Percentiles rank a stretch among this genome's conserved stretches.
phyloP scores from a whole-genome alignment of 1,140 invertebrate genomes.

The Sminthurinus signatus region DNA sequence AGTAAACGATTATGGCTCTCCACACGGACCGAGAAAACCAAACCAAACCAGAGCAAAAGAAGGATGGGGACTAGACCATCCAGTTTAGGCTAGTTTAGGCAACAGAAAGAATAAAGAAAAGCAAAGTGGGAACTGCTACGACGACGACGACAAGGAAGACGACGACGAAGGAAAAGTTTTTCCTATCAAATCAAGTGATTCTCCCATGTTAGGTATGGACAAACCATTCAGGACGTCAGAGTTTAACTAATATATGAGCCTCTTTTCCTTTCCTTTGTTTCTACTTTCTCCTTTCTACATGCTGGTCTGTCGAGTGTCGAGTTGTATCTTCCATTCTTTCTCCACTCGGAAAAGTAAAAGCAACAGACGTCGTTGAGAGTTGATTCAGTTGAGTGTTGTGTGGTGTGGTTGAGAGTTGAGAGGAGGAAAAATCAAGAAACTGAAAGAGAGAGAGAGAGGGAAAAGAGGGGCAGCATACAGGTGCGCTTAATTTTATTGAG shows the following conservation, averaged over 20 bases:
- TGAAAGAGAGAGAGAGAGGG: background rate
- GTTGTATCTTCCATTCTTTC: too few relatives aligned
- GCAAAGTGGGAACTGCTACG: background rate
- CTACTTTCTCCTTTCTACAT: background rate
- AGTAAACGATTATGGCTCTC: slow-evolving; percentile 31
- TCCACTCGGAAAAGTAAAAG: too few relatives aligned
- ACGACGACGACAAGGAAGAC: slow-evolving; percentile 9
- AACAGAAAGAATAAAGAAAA: too few relatives aligned
- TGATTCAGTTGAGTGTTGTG: too few relatives aligned
- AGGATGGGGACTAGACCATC: background rate
- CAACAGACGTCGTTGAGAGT: too few relatives aligned
- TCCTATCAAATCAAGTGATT: slow-evolving; percentile 25
- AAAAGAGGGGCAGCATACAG: background rate
- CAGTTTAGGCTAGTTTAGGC: background rate
- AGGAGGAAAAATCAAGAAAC: too few relatives aligned
- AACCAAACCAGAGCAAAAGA: background rate
- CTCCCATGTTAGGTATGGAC: background rate
- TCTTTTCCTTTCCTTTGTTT: background rate
- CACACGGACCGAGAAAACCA: slow-evolving; percentile 7
- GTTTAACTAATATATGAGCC: slow-evolving; percentile 4
- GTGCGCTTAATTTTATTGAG: slow-evolving; percentile 20
- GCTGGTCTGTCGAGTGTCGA: too few relatives aligned
- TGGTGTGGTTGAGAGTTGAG: too few relatives aligned
- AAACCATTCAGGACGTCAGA: slow-evolving; percentile 5
- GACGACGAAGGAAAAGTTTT: slow-evolving; percentile 13